These are phyloP conservation scores for Stegophylla sp. DNA, from an alignment of 2,888 invertebrate genomes.

Conservation along the genomic window DNA sequence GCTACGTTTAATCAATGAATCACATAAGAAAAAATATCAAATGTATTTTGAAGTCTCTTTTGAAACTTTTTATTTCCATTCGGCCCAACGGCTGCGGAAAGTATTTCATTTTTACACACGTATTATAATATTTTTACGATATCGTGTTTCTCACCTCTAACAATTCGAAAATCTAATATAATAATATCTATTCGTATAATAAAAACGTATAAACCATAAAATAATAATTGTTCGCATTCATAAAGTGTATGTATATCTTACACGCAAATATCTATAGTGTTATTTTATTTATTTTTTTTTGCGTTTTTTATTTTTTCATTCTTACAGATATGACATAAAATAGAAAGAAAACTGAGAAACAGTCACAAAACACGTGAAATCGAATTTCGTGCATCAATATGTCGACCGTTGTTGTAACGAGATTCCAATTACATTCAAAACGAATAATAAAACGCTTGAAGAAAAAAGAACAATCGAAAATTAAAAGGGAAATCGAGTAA, in stretches of 20 bases:
- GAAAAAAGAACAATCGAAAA: slow-evolving; percentile 57
- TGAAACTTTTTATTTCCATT: no score
- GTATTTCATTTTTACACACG: no score
- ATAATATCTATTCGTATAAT: not conserved
- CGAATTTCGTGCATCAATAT: slow-evolving; percentile 54
- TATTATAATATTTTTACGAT: not conserved
- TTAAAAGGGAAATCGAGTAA: slow-evolving; percentile 58
- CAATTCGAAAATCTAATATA: no score
- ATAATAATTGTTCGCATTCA: not conserved
- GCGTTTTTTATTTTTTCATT: not conserved
- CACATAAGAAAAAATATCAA: no score
- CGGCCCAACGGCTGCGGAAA: no score
- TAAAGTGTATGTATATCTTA: not conserved
- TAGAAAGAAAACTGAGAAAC: slow-evolving; percentile 29
- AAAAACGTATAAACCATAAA: not conserved
- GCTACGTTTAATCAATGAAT: no score
- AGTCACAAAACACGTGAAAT: slow-evolving; percentile 50
- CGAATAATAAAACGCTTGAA: slow-evolving; percentile 47
- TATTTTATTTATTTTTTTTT: not conserved
- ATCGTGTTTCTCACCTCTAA: not conserved
- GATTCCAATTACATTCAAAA: slow-evolving; percentile 57
- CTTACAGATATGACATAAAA: slow-evolving; percentile 28
- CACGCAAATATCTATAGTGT: not conserved
- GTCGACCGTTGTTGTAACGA: slow-evolving; percentile 33
- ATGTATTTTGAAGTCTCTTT: no score